These are phyloP conservation scores for Pocillopora grandis DNA, from an alignment of 92 coral and sea anemone species.

Conservation along the genomic window DNA sequence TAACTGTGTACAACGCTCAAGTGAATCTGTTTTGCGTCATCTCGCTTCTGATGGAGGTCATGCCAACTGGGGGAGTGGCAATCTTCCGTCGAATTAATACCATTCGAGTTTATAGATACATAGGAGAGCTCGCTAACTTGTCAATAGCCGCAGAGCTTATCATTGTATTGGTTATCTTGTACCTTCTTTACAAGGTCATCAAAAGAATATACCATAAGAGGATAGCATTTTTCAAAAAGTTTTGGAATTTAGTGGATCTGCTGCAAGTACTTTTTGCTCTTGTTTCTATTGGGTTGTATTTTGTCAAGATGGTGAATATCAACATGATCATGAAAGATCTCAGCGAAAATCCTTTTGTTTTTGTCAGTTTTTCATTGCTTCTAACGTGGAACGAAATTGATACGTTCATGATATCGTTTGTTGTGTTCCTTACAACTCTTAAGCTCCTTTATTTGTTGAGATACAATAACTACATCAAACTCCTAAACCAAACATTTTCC, in stretches of 20 bases:
- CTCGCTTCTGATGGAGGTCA: constrained; percentile 51
- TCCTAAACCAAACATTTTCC: constrained; percentile 61
- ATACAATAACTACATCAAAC: constrained; percentile 71
- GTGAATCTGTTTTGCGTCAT: constrained; percentile 64
- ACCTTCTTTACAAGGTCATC: constrained; percentile 51
- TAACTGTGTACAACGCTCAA: constrained; percentile 70
- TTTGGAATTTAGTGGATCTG: constrained; percentile 78
- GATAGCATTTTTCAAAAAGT: constrained; percentile 52
- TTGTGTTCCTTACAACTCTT: constrained; percentile 78
- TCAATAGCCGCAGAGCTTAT: constrained; percentile 65
- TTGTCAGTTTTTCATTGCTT: constrained; percentile 74
- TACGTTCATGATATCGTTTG: constrained; percentile 58
- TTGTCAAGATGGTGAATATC: constrained; percentile 62
- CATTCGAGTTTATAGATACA: constrained; percentile 65
- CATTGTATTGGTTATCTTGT: constrained; percentile 56
- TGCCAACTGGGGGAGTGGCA: constrained; percentile 66
- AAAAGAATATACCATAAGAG: constrained; percentile 64
- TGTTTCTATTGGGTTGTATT: constrained; percentile 58
- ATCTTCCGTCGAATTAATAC: constrained; percentile 69
- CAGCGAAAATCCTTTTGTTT: constrained; percentile 66
- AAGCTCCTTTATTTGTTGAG: constrained; percentile 67
- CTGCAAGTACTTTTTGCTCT: constrained; percentile 67
- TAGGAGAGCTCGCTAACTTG: constrained; percentile 39
- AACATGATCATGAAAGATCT: constrained; percentile 64
- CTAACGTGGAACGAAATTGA: constrained; percentile 60